phyloP scores from a whole-genome alignment of 2,113 vertebrate genomes.

The Semnopithecus entellus region DNA sequence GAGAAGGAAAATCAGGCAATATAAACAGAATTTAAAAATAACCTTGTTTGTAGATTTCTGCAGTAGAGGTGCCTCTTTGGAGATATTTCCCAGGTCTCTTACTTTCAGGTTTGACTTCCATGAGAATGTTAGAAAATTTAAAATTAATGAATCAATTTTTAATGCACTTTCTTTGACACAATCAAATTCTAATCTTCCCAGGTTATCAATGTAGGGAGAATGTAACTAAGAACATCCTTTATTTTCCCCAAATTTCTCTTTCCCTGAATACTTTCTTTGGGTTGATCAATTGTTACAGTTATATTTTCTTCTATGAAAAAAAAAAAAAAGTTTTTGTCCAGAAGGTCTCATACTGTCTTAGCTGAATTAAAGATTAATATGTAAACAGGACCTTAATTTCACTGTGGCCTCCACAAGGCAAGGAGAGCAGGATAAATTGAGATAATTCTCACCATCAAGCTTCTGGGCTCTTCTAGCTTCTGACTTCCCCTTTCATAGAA shows the following conservation, averaged over 20 bases:
- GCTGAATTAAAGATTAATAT: background rate
- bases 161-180: background rate
- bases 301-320: background rate
- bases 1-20: background rate
- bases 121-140: background rate
- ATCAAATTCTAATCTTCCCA: background rate
- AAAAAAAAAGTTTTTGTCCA: background rate
- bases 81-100: background rate
- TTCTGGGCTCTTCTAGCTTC: background rate
- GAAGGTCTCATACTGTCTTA: background rate
- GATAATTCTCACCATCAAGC: background rate
- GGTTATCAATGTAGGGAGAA: background rate
- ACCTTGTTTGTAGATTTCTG: background rate
- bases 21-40: background rate
- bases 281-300: background rate
- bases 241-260: background rate
- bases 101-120: background rate
- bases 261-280: background rate
- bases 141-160: background rate
- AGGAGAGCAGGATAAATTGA: background rate
- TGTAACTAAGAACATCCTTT: background rate
- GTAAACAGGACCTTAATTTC: background rate
- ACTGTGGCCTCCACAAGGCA: background rate
- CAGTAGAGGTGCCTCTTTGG: background rate
- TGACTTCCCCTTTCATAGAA: background rate